Conservation (phyloP, 92 coral and sea anemone species). For the Epizoanthus stellaris region DNA sequence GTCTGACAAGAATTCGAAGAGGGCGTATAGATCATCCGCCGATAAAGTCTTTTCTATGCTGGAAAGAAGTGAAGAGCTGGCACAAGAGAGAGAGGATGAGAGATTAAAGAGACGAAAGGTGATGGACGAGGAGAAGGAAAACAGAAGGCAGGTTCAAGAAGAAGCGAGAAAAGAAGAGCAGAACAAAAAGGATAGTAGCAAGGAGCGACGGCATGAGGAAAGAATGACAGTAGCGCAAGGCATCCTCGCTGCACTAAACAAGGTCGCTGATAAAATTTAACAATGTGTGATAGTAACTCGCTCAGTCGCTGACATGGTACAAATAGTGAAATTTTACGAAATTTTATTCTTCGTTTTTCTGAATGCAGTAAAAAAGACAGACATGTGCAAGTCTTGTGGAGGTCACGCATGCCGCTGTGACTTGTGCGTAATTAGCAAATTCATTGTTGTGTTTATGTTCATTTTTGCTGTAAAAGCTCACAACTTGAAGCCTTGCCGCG, state of each 20-base stretch:
- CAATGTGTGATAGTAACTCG: too few species aligned
- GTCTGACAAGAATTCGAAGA: not conserved
- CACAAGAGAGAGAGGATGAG: constrained; percentile 8
- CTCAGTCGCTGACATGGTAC: too few species aligned
- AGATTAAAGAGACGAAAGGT: not conserved
- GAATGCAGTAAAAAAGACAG: too few species aligned
- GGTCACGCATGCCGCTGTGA: too few species aligned
- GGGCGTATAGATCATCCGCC: not conserved
- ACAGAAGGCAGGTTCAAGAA: not conserved
- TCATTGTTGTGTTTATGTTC: too few species aligned
- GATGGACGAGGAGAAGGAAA: constrained; percentile 4
- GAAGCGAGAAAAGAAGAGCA: not conserved
- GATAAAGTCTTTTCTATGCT: not conserved
- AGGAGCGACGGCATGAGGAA: constrained; percentile 14
- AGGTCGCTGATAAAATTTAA: not conserved
- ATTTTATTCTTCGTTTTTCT: too few species aligned
- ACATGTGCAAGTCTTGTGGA: too few species aligned
- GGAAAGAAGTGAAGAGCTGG: not conserved
- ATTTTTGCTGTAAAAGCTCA: too few species aligned
- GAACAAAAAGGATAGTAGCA: not conserved
- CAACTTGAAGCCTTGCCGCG: too few species aligned
- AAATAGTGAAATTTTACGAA: too few species aligned
- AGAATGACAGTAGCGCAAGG: constrained; percentile 7
- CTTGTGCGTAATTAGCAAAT: too few species aligned
- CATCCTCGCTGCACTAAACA: constrained; percentile 10